phyloP scores from a whole-genome alignment of 2,113 vertebrate genomes.

The Ginglymostoma cirratum region DNA sequence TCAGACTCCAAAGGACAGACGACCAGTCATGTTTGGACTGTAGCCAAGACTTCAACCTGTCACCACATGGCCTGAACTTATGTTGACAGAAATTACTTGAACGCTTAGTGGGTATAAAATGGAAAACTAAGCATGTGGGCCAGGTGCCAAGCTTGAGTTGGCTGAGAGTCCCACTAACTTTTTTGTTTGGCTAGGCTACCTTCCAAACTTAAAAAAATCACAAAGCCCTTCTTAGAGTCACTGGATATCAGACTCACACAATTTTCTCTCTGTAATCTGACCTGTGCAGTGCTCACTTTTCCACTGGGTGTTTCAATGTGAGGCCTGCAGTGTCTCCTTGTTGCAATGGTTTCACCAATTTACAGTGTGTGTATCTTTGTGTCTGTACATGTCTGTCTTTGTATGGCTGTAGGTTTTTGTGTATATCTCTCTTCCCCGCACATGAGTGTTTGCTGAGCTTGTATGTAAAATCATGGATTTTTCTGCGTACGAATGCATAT shows the following conservation, averaged over 20 bases:
- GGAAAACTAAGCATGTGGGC: constrained; percentile 12
- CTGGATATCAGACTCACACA: background rate
- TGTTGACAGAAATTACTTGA: background rate
- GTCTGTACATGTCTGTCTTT: background rate
- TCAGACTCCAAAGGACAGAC: background rate
- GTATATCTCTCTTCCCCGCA: background rate
- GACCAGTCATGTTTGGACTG: background rate
- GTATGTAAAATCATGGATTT: background rate
- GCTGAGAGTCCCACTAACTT: background rate
- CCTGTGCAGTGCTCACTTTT: background rate
- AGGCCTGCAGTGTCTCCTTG: background rate
- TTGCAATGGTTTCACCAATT: background rate
- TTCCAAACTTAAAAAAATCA: constrained; percentile 28
- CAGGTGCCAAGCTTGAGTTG: constrained; percentile 7
- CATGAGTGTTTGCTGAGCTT: background rate
- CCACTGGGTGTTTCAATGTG: background rate
- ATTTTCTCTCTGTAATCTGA: background rate
- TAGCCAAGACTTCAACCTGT: background rate
- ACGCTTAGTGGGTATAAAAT: background rate
- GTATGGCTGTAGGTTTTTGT: background rate
- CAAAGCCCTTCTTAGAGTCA: constrained; percentile 26
- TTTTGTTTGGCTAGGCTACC: background rate
- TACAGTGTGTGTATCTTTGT: background rate
- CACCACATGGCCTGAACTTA: background rate
- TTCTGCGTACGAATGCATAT: background rate